Percentiles rank a stretch among this genome's conserved stretches.
These are phyloP conservation scores for Tenthredo amoena DNA, from an alignment of 2,888 invertebrate genomes.

Conservation along the genomic window DNA sequence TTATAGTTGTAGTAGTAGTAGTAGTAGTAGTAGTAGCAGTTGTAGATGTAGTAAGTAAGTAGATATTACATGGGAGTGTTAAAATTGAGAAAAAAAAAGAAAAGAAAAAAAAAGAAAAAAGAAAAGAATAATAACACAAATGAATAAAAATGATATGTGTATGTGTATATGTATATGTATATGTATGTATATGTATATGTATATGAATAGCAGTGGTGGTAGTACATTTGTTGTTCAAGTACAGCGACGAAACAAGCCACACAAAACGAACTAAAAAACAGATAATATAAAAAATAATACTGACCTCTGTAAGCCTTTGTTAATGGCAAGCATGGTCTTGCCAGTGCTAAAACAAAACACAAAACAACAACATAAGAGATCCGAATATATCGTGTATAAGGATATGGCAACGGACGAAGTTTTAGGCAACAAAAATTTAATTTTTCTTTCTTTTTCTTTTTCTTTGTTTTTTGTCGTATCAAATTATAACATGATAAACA, in stretches of 20 bases:
- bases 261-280: slow-evolving; percentile 52
- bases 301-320: slow-evolving; percentile 91
- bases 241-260: slow-evolving; percentile 59
- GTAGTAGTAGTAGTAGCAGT: not conserved
- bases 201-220: not conserved
- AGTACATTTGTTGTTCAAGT: slow-evolving; percentile 1
- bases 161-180: not conserved
- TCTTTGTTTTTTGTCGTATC: too few species aligned
- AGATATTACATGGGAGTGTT: slow-evolving; percentile 1
- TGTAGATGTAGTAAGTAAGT: too few species aligned
- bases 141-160: slow-evolving; percentile 30
- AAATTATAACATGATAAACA: not conserved
- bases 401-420: slow-evolving; percentile 43
- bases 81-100: slow-evolving; percentile 48
- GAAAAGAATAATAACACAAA: slow-evolving; percentile 36
- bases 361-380: slow-evolving; percentile 78
- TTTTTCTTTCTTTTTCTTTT: too few species aligned
- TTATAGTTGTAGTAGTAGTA: not conserved
- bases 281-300: slow-evolving; percentile 80
- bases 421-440: slow-evolving; percentile 43
- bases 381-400: slow-evolving; percentile 26
- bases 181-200: not conserved
- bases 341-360: slow-evolving; percentile 86
- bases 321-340: slow-evolving; percentile 91
- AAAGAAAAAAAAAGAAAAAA: slow-evolving; percentile 34